Evolutionary conservation across 1,140 invertebrate genomes (phyloP).

Genomic region (Dryas iulia): DNA sequence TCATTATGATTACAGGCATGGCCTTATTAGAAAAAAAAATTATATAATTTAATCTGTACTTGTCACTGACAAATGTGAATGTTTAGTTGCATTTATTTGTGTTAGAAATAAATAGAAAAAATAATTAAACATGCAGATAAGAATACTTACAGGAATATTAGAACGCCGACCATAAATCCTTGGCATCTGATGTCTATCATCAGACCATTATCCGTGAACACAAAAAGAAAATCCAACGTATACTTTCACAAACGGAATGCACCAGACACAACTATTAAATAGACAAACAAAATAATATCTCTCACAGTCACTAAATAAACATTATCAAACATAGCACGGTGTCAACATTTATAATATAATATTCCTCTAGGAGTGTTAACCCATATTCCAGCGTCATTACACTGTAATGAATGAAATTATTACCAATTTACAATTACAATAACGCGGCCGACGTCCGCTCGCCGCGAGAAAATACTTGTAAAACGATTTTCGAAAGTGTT

Average conservation of each 20-base stretch:
- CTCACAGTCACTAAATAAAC: slow-evolving; percentile 49
- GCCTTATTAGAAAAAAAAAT: slow-evolving; percentile 7
- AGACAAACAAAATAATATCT: slow-evolving; percentile 60
- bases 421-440: slow-evolving; percentile 65
- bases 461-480: slow-evolving; percentile 67
- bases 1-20: slow-evolving; percentile 11
- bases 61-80: neutral
- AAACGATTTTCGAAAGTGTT: slow-evolving; percentile 76
- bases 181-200: slow-evolving; percentile 25
- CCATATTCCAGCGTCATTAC: slow-evolving; percentile 75
- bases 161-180: slow-evolving; percentile 28
- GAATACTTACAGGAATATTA: slow-evolving; percentile 43
- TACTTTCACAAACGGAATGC: slow-evolving; percentile 76
- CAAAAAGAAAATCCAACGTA: slow-evolving; percentile 65
- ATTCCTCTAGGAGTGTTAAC: slow-evolving; percentile 52
- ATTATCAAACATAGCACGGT: slow-evolving; percentile 32
- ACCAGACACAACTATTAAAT: slow-evolving; percentile 61
- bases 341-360: slow-evolving; percentile 20
- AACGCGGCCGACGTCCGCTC: slow-evolving; percentile 68
- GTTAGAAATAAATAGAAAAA: neutral
- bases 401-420: slow-evolving; percentile 76
- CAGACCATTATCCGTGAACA: slow-evolving; percentile 53
- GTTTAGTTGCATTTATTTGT: neutral
- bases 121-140: neutral
- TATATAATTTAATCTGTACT: neutral